Evolutionary conservation across 2,888 invertebrate species (phyloP).

Genomic region (Amblyjoppa fuscipennis): DNA sequence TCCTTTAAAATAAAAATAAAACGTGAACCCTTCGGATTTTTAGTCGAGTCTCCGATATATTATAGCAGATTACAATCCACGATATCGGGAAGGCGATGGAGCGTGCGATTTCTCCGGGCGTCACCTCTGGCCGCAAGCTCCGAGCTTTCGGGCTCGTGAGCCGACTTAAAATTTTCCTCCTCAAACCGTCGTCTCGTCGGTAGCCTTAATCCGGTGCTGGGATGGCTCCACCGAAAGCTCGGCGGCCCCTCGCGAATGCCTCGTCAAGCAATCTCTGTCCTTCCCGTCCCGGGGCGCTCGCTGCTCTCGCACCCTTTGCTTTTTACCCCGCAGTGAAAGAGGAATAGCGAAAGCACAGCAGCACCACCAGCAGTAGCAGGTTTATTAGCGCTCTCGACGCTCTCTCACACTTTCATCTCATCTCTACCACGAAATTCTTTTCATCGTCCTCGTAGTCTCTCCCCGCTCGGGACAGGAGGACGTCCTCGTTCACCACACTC

Average conservation of each 20-base stretch:
- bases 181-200: conserved; percentile 60
- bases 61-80: conserved; percentile 14
- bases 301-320: conserved; percentile 36
- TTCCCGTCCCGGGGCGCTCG: conserved; percentile 66
- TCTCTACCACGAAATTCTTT: conserved; percentile 83
- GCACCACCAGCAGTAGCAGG: conserved; percentile 78
- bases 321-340: conserved; percentile 69
- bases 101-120: conserved; percentile 55
- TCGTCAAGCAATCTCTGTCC: conserved; percentile 81
- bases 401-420: conserved; percentile 63
- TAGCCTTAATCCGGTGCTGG: conserved; percentile 82
- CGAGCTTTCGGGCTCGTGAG: conserved; percentile 68
- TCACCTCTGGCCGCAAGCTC: conserved; percentile 66
- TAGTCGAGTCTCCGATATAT: neutral
- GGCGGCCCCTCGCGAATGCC: conserved; percentile 82
- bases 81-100: conserved; percentile 48
- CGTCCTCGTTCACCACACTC: conserved; percentile 46
- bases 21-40: neutral
- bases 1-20: neutral
- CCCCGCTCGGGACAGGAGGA: conserved; percentile 76
- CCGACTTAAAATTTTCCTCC: conserved; percentile 70
- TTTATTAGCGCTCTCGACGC: conserved; percentile 84
- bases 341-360: conserved; percentile 62
- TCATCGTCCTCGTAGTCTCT: conserved; percentile 77
- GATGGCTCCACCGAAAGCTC: conserved; percentile 61